phyloP scores from a whole-genome alignment of 2,797 vertebrate genomes.

The Pteronotus mesoamericanus region DNA sequence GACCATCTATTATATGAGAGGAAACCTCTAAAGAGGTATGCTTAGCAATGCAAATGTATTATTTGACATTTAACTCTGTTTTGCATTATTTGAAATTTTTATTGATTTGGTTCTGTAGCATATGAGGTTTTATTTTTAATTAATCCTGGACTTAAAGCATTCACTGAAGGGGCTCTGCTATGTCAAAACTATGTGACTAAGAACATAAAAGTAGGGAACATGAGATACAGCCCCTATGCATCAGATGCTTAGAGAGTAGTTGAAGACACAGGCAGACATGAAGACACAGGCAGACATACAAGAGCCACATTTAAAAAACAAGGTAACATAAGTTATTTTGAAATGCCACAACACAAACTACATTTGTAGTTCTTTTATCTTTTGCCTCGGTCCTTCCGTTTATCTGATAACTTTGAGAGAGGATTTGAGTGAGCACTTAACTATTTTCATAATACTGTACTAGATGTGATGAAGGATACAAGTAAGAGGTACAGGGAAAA shows the following conservation, averaged over 20 bases:
- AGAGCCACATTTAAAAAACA: background rate
- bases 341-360: background rate
- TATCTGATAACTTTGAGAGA: background rate
- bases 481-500: background rate
- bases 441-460: background rate
- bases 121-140: background rate
- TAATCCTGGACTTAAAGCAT: background rate
- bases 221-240: background rate
- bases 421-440: background rate
- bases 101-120: background rate
- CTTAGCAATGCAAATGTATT: background rate
- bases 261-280: background rate
- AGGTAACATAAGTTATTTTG: background rate
- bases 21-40: background rate
- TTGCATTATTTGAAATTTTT: background rate
- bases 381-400: background rate
- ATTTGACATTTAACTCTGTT: background rate
- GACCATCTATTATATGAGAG: background rate
- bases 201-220: background rate
- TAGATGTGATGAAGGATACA: background rate
- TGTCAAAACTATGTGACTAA: background rate
- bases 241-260: background rate
- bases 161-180: background rate
- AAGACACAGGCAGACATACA: background rate
- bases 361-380: background rate